Conservation (phyloP, 2,797 vertebrate species). For the Basileuterus tristriatus region DNA sequence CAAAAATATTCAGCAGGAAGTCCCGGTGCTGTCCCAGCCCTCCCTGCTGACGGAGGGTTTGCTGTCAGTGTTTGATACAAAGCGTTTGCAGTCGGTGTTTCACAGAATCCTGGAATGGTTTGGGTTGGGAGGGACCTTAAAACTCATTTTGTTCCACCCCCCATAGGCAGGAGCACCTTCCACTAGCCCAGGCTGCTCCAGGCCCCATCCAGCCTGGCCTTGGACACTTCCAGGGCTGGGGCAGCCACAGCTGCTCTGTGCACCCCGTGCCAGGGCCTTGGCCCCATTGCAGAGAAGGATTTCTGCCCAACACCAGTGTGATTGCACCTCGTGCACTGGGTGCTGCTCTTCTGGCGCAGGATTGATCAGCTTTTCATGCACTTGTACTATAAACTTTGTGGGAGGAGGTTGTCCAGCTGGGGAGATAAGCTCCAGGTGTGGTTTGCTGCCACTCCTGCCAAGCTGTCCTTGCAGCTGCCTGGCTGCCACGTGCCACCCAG, state of each 20-base stretch:
- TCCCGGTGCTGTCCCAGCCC: neutral
- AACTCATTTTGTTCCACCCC: too few species aligned
- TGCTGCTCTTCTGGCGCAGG: neutral
- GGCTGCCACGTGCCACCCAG: neutral
- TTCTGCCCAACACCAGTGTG: neutral
- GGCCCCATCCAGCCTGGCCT: fast-evolving
- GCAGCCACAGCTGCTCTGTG: neutral
- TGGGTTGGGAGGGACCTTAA: neutral
- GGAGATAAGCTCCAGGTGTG: neutral
- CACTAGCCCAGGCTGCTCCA: neutral
- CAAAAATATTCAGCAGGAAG: neutral
- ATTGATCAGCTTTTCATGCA: neutral
- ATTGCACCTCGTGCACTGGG: neutral
- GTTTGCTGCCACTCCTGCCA: neutral
- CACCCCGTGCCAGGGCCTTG: neutral
- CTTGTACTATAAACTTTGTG: neutral
- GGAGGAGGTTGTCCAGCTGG: conserved; percentile 28
- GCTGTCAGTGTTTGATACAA: neutral
- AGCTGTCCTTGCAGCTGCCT: neutral
- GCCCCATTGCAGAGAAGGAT: fast-evolving
- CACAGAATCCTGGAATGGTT: fast-evolving
- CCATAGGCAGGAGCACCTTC: neutral
- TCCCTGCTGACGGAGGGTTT: neutral
- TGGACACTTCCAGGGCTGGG: neutral
- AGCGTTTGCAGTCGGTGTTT: neutral